phyloP scores from a whole-genome alignment of 2,888 invertebrate species.

The Steinernema hermaphroditum region DNA sequence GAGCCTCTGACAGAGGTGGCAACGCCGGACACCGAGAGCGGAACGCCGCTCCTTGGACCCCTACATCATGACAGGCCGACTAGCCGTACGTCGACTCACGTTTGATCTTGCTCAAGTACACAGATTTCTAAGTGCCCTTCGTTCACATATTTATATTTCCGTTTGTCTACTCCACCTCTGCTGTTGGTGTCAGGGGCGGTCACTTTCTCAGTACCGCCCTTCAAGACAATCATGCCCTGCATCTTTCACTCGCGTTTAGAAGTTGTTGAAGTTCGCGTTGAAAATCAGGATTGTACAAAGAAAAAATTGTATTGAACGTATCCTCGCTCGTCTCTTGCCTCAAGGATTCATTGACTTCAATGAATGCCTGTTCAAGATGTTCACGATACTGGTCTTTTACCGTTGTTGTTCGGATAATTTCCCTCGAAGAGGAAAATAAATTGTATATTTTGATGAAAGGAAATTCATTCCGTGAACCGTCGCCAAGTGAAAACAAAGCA shows the following conservation, averaged over 20 bases:
- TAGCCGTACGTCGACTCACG: conserved; percentile 60
- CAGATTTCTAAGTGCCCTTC: conserved; percentile 18
- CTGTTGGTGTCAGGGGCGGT: no score
- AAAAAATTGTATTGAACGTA: background rate
- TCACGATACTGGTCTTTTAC: conserved; percentile 21
- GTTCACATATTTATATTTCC: background rate
- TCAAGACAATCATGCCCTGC: no score
- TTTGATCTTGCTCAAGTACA: conserved; percentile 40
- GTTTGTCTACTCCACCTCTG: no score
- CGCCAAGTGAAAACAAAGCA: no score
- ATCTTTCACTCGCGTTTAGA: no score
- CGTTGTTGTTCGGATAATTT: conserved; percentile 15
- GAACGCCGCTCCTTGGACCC: conserved; percentile 32
- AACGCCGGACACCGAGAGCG: conserved; percentile 42
- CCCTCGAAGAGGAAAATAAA: background rate
- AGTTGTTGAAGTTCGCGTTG: no score
- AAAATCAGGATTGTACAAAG: background rate
- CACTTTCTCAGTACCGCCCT: no score
- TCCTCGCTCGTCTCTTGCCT: conserved; percentile 22
- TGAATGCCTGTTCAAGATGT: conserved; percentile 3
- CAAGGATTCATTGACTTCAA: background rate
- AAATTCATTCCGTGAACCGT: no score
- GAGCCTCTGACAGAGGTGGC: conserved; percentile 43
- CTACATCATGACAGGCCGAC: conserved; percentile 45
- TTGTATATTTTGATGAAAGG: conserved; percentile 21